These are phyloP conservation scores for Rynchops niger DNA, from an alignment of 2,113 vertebrate genomes.

Conservation along the genomic window DNA sequence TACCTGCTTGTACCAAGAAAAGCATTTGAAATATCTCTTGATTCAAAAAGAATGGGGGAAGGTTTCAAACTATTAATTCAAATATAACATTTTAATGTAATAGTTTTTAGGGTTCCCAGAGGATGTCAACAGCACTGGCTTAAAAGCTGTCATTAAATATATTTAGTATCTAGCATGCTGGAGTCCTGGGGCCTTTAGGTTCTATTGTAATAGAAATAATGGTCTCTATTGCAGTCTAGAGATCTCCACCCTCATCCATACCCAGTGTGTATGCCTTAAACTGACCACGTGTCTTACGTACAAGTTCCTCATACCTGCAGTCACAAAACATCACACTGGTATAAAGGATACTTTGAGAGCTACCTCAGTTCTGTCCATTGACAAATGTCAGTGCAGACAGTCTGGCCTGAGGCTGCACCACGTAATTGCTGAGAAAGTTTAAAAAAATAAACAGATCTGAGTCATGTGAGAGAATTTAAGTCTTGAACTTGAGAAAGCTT, in stretches of 20 bases:
- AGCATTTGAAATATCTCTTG: not conserved
- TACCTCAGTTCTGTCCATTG: not conserved
- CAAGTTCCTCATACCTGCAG: not conserved
- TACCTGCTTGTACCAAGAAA: not conserved
- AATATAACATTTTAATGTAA: not conserved
- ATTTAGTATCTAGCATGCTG: not conserved
- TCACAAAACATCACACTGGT: not conserved
- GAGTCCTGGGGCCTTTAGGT: not conserved
- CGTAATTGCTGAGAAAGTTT: not conserved
- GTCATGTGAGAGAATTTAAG: not conserved
- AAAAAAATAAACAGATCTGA: not conserved
- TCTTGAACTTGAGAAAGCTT: not conserved
- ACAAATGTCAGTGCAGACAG: not conserved
- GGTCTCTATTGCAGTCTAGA: not conserved
- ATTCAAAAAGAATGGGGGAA: not conserved
- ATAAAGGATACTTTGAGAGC: not conserved
- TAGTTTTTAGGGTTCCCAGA: not conserved
- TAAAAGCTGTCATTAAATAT: not conserved
- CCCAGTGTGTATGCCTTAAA: not conserved
- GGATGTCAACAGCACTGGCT: not conserved
- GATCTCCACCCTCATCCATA: not conserved
- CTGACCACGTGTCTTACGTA: rapidly evolving
- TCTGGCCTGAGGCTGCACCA: not conserved
- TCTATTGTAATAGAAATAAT: not conserved
- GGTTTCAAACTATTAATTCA: not conserved